Percentiles rank a stretch among this genome's conserved stretches.
phyloP scores from a whole-genome alignment of 2,113 vertebrate genomes.

The Pardalotus punctatus region DNA sequence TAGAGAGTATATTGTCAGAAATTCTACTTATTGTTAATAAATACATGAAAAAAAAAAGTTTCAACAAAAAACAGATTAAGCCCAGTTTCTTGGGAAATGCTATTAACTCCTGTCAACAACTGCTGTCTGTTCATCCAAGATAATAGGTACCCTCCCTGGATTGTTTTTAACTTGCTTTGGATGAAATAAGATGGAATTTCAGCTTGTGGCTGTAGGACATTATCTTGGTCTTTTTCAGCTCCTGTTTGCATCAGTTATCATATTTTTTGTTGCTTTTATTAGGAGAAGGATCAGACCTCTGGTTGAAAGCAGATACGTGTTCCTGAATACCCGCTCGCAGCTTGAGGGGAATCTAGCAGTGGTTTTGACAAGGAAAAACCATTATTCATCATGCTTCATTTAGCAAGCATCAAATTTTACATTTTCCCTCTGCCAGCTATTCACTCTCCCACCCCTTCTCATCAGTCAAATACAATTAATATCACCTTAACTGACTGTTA shows the following conservation, averaged over 20 bases:
- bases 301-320: neutral
- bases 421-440: constrained; percentile 53
- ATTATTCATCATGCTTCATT: constrained; percentile 66
- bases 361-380: constrained; percentile 55
- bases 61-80: constrained; percentile 4
- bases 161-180: constrained; percentile 38
- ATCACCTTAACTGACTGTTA: constrained; percentile 54
- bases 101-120: constrained; percentile 42
- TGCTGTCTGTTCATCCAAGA: constrained; percentile 28
- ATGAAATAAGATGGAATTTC: constrained; percentile 11
- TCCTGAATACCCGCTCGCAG: neutral
- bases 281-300: neutral
- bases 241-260: neutral
- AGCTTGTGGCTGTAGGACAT: constrained; percentile 7
- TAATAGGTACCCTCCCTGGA: constrained; percentile 1
- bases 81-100: constrained; percentile 8
- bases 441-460: constrained; percentile 42
- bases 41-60: neutral
- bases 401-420: constrained; percentile 61
- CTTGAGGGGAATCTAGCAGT: constrained; percentile 36
- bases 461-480: constrained; percentile 62
- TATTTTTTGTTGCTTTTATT: neutral
- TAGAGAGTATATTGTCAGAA: constrained; percentile 10
- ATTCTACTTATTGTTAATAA: constrained; percentile 30
- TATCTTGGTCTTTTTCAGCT: neutral